These are phyloP conservation scores for Guaruba guarouba DNA, from an alignment of 2,113 vertebrate genomes.

Conservation along the genomic window DNA sequence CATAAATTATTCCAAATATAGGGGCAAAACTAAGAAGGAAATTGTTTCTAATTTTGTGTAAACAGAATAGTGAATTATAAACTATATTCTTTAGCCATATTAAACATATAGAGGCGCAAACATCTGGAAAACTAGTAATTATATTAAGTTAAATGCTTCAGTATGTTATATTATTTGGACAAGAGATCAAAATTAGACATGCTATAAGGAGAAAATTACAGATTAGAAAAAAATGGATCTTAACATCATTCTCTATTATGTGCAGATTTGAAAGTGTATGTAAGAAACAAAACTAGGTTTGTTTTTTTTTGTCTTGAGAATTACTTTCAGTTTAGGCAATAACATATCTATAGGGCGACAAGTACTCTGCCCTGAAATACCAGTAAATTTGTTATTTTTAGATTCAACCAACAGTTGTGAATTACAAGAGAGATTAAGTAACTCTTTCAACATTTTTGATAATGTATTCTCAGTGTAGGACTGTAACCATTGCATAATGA, in stretches of 20 bases:
- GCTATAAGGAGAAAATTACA: not conserved
- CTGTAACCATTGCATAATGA: constrained; percentile 13
- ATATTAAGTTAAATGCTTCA: not conserved
- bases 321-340: not conserved
- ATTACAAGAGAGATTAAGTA: constrained; percentile 26
- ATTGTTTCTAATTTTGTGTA: not conserved
- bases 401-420: not conserved
- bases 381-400: not conserved
- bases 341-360: not conserved
- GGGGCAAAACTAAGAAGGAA: accelerated
- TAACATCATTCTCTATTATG: not conserved
- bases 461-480: constrained; percentile 11
- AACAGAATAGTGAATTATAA: not conserved
- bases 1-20: not conserved
- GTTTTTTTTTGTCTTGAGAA: not conserved
- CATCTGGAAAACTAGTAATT: not conserved
- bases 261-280: not conserved
- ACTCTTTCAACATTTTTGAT: constrained; percentile 42
- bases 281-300: not conserved
- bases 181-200: not conserved
- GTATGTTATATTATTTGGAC: not conserved
- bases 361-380: not conserved
- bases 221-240: not conserved
- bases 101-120: not conserved
- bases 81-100: not conserved